Percentiles rank a stretch among this genome's conserved stretches.
phyloP scores from a whole-genome alignment of 2,888 invertebrate genomes.

The Pheosia tremula region DNA sequence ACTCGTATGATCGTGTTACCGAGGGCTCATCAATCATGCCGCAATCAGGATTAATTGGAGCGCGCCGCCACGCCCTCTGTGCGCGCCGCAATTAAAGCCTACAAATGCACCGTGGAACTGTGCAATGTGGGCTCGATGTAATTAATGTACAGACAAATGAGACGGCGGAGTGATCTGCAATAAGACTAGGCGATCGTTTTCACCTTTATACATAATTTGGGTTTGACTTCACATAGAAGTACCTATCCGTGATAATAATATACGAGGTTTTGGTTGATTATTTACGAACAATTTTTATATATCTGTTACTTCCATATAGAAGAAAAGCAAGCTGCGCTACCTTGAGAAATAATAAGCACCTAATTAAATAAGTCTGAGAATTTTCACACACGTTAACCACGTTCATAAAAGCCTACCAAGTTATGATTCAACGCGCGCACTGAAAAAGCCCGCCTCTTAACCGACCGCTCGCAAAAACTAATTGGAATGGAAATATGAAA shows the following conservation, averaged over 20 bases:
- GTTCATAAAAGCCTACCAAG: background rate
- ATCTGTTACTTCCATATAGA: no score
- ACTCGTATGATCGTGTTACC: background rate
- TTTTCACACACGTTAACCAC: background rate
- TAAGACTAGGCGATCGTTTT: background rate
- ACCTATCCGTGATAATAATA: no score
- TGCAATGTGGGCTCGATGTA: background rate
- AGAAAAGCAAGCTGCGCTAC: no score
- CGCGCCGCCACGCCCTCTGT: background rate
- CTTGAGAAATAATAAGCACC: background rate
- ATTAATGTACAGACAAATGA: slow-evolving; percentile 4
- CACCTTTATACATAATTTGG: no score
- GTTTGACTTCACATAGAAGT: no score
- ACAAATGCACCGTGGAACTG: background rate
- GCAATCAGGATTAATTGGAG: slow-evolving; percentile 11
- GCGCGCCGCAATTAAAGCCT: background rate
- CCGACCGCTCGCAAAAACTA: background rate
- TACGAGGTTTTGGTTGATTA: no score
- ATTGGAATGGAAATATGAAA: slow-evolving; percentile 9
- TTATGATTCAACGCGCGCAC: background rate
- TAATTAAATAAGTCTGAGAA: background rate
- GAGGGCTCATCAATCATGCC: background rate
- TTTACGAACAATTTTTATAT: no score
- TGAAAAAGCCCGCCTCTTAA: background rate
- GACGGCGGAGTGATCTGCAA: background rate